Percentiles rank a stretch among this genome's conserved stretches.
phyloP scores from a whole-genome alignment of 2,888 invertebrate species.

The Cyclophora punctaria region DNA sequence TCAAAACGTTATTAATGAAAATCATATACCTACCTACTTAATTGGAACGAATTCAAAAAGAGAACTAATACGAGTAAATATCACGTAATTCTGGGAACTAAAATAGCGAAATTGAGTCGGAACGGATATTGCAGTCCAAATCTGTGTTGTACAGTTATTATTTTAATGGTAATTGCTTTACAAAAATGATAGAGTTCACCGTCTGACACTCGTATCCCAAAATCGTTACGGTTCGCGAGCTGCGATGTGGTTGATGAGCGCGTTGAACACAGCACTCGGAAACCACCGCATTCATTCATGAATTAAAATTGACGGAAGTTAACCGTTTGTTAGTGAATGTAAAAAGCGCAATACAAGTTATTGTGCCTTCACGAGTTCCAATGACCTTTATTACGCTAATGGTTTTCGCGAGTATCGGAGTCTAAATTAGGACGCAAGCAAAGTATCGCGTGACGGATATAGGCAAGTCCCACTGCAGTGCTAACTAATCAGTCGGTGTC shows the following conservation, averaged over 20 bases:
- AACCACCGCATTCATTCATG: slow-evolving; percentile 37
- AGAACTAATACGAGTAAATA: slow-evolving; percentile 19
- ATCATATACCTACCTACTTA: too few species aligned
- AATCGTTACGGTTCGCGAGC: slow-evolving; percentile 49
- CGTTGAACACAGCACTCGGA: slow-evolving; percentile 40
- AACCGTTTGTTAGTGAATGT: slow-evolving; percentile 28
- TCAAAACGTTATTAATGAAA: too few species aligned
- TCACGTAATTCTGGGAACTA: slow-evolving; percentile 15
- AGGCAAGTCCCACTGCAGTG: slow-evolving; percentile 26
- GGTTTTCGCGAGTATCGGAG: slow-evolving; percentile 21
- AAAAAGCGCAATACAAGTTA: slow-evolving; percentile 20
- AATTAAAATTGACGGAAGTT: slow-evolving; percentile 42
- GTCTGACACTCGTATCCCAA: slow-evolving; percentile 43
- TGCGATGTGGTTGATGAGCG: slow-evolving; percentile 34
- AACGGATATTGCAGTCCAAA: slow-evolving; percentile 16
- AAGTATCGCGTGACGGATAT: slow-evolving; percentile 42
- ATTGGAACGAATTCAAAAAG: not conserved
- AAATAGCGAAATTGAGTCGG: slow-evolving; percentile 13
- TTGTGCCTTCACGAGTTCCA: slow-evolving; percentile 18
- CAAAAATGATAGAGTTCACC: slow-evolving; percentile 6
- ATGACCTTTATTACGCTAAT: slow-evolving; percentile 40
- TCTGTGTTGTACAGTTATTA: slow-evolving; percentile 12
- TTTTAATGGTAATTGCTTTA: slow-evolving; percentile 13
- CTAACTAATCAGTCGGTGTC: slow-evolving; percentile 24
- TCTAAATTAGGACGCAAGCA: slow-evolving; percentile 30